Evolutionary conservation across 1,140 invertebrate genomes (phyloP).

Genomic region (Calephelis virginiensis): DNA sequence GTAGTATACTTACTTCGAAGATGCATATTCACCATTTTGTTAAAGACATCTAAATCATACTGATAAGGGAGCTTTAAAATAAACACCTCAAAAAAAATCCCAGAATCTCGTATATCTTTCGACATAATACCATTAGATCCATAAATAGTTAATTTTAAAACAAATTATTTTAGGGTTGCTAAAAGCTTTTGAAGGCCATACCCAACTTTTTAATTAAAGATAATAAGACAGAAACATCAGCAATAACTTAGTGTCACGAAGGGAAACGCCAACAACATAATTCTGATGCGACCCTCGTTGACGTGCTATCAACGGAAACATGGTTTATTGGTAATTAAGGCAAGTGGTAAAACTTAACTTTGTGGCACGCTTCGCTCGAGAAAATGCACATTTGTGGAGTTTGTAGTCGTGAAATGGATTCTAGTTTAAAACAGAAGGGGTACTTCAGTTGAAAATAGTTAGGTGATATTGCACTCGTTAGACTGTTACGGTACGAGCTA

Average conservation of each 20-base stretch:
- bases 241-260: constrained; percentile 56
- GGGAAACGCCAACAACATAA: constrained; percentile 57
- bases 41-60: no score
- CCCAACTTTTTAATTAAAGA: constrained; percentile 73
- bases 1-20: no score
- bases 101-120: no score
- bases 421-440: constrained; percentile 69
- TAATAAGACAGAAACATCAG: constrained; percentile 63
- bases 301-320: constrained; percentile 47
- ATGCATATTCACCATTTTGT: no score
- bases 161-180: constrained; percentile 25
- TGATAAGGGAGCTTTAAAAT: no score
- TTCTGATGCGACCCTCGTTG: constrained; percentile 52
- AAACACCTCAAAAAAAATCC: no score
- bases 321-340: constrained; percentile 68
- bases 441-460: constrained; percentile 61
- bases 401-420: constrained; percentile 64
- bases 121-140: no score
- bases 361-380: constrained; percentile 49
- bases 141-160: no score
- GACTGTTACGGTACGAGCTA: constrained; percentile 46
- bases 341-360: constrained; percentile 66
- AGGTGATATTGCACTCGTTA: constrained; percentile 68
- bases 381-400: constrained; percentile 64
- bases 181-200: constrained; percentile 55